Evolutionary conservation across 2,888 invertebrate species (phyloP), one percentile per base, ranked within the genome.

Genomic region (Chrysopilus asiliformis): DNA sequence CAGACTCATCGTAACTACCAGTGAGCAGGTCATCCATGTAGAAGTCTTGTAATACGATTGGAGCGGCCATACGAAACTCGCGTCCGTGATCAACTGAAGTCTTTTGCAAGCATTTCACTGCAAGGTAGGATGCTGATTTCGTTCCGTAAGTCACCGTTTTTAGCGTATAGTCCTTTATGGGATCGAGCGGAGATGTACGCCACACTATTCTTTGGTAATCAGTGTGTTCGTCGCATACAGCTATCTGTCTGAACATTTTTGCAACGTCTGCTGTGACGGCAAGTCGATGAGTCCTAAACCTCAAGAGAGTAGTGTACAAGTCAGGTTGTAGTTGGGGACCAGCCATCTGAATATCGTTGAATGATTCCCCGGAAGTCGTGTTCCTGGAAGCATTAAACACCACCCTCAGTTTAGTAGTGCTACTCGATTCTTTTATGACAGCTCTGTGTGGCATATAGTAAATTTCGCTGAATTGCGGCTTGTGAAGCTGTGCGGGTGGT

Each of bases 391-490:
- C 43, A 14, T 38, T 32, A 14, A 38, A 38, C 2, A 38, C 38
- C 10, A 38, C 34, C 4, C 34, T 14, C 4, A 38, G 12, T 19
- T 38, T 38, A 7, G 34, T 34, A 2, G 28, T 33, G 7, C 24
- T 16, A 24, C 36, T 42, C 3, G 16, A 12, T 28, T 32, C 32
- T 20, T 40, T 38, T 10, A 46, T 27, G 8, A 45, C 39, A 9
- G 38, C 39, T 32, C 45, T 46, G 38, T 46, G 46, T 4, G 45
- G 45, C 15, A 47, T 17, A 36, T 35, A 46, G 20, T 41, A 45
- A 3, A n/a, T 30, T 1, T 38, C 19, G 16, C 8, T 26, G 33
- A 4, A 26, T 19, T 10, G 35, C 24, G 13, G 14, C 35, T 39
- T 43, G 14, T 42, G 31, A n/a, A 33, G 27, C 6, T 33, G 13